Conservation (phyloP, 1,140 invertebrate genomes). For the Heliothis subflexa region DNA sequence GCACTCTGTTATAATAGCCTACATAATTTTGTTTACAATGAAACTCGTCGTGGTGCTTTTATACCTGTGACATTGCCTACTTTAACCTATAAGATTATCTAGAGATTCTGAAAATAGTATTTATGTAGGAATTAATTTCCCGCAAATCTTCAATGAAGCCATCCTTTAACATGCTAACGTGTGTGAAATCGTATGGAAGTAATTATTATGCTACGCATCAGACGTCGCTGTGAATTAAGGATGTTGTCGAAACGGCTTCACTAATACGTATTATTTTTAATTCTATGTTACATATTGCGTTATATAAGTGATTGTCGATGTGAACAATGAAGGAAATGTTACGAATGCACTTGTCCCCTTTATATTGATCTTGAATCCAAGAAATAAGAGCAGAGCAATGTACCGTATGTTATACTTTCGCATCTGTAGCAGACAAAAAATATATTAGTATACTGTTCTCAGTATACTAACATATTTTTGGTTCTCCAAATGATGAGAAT, state of each 20-base stretch:
- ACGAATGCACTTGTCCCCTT: not conserved
- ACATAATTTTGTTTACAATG: no score
- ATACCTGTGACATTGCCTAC: not conserved
- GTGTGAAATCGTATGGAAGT: conserved; percentile 75
- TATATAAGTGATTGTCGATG: conserved; percentile 24
- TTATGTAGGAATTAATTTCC: not conserved
- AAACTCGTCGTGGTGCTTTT: no score
- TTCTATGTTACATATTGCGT: conserved; percentile 16
- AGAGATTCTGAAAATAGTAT: not conserved
- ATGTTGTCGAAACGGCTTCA: conserved; percentile 62
- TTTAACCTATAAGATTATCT: no score
- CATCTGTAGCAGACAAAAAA: no score
- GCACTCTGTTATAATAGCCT: not conserved
- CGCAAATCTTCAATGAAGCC: conserved; percentile 33
- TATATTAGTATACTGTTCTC: not conserved
- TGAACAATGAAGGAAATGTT: conserved; percentile 19
- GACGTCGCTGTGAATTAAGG: conserved; percentile 67
- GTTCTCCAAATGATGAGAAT: not conserved
- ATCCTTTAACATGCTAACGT: conserved; percentile 59
- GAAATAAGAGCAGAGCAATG: not conserved
- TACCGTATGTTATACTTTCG: no score
- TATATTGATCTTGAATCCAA: not conserved
- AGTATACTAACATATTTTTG: no score
- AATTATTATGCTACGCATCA: conserved; percentile 71
- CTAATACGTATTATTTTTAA: conserved; percentile 40